Evolutionary conservation across 2,888 invertebrate species (phyloP), one percentile per base, ranked within the genome.

Genomic region (Perizoma affinitatum): DNA sequence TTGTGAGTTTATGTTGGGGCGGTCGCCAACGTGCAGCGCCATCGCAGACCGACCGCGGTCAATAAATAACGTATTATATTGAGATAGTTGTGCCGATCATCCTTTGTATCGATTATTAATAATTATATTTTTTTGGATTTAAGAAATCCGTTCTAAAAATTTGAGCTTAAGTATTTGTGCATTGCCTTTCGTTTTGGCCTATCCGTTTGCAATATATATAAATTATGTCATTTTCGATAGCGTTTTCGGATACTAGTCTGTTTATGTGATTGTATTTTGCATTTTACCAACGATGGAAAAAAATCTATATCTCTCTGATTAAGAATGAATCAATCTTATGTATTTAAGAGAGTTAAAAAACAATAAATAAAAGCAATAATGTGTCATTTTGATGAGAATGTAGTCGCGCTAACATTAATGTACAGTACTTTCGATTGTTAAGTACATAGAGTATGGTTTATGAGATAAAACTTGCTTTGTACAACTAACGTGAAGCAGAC

Each of bases 181-280:
- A 82, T 83, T 75, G 85, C 83, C 83, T 86, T 87, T 83, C 77
- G 83, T 87, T 88, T 84, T 87, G 87, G 87, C 87, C 88, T 89
- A 86, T 87, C 86, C 85, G 81, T 66, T 84, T 86, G 86, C 87
- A 87, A 85, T 87, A 84, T 86, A 82, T 79, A 79, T 68, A 82
- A 83, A 83, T 81, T 83, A 83, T 86, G 84, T 84, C 84, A 83
- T 82, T 84, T 86, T 85, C 78, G 83, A 87, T 84, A 83, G 84
- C 79, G 83, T 87, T 87, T 84, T 89, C 83, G 87, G 84, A 87
- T 86, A 89, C 91, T 92, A 91, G 91, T 92, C 91, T 89, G 88
- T 88, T 80, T 86, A 86, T 89, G 90, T 90, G 90, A 91, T 90
- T 83, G 87, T 87, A 86, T 85, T 55, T 87, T 90, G 90, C 90